Evolutionary conservation across 2,888 invertebrate species (phyloP), one percentile per base, ranked within the genome.

Genomic region (Sesia bembeciformis): DNA sequence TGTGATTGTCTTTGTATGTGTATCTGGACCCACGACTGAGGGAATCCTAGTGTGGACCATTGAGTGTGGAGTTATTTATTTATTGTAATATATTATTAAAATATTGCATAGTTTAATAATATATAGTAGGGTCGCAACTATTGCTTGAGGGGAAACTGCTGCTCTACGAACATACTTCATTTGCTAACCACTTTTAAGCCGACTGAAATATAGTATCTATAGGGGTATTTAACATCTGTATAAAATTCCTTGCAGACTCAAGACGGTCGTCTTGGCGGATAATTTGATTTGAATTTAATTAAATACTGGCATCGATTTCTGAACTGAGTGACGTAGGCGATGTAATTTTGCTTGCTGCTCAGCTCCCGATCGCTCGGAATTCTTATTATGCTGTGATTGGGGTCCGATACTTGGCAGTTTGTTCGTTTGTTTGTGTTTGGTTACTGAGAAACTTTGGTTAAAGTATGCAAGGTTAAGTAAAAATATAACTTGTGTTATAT

Each of bases 211-310:
- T n/a, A n/a, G n/a, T n/a, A n/a, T n/a, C 5, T 43, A 43, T 5
- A 43, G 8, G 43, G n/a, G 7, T 23, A 23, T 43, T 46, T 23
- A 67, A 5, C 76, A 23, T 74, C 69, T 66, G 49, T 62, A 61
- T 40, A 57, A 5, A 56, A 54, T 43, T 54, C 54, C 8, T 40
- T n/a, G 53, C 6, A 52, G 49, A 39, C 52, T 58, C 58, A 78
- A 78, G 78, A 73, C 80, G 72, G 66, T 66, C 67, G 66, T 73
- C 77, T 76, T 72, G 69, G 63, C 60, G 70, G 72, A 80, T 82
- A 84, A 85, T 85, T 84, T 84, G 86, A 84, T 84, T 84, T 74
- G 80, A 73, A 83, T 87, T 87, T 86, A 86, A 87, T 87, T 74
- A 72, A 81, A 78, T 65, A 67, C 65, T 64, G 66, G 67, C 74